Evolutionary conservation across 2,888 invertebrate genomes (phyloP), one percentile per base, ranked within the genome.

Genomic region (Athalia circularis): DNA sequence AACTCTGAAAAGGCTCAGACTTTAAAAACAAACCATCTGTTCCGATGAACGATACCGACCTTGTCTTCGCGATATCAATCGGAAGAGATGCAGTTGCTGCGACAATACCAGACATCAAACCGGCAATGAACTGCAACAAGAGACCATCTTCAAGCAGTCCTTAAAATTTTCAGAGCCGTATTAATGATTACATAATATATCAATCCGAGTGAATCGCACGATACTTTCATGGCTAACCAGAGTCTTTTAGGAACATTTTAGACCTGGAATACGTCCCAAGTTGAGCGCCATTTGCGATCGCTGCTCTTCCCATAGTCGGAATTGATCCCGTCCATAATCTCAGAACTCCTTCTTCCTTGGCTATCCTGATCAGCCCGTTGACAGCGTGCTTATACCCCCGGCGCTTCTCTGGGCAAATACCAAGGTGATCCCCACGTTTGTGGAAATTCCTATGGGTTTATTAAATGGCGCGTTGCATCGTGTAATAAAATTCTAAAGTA

Each of bases 241-340:
- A 82, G 47, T 84, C 83, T 68, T 80, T 74, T 5, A 86, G 81
- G 47, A 79, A 87, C 80, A 87, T 92, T 91, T 89, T 94, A 91
- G 79, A 92, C 92, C 88, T 94, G 9, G 93, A 93, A 86, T 95
- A 94, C 8, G 94, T 93, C 4, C 93, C 93, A 77, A 94, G 88
- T 85, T 94, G 94, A 13, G 94, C 92, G 47, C 93, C 93, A 87
- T 94, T 95, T 5, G 94, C 94, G 3, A 94, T 93, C 91, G 94
- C 93, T 3, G 94, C 94, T 81, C 90, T 83, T 7, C 86, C 85
- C 86, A 91, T 89, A 0, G 91, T 91, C 8, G 91, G 90, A 47
- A 89, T 80, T 4, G 89, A 87, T 65, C 90, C 94, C 86, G 93
- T 90, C 93, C 94, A 94, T 45, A 94, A 86, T n/a, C 93, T 92